These are phyloP conservation scores for Maconellicoccus hirsutus DNA, from an alignment of 1,140 invertebrate species.

Conservation along the genomic window DNA sequence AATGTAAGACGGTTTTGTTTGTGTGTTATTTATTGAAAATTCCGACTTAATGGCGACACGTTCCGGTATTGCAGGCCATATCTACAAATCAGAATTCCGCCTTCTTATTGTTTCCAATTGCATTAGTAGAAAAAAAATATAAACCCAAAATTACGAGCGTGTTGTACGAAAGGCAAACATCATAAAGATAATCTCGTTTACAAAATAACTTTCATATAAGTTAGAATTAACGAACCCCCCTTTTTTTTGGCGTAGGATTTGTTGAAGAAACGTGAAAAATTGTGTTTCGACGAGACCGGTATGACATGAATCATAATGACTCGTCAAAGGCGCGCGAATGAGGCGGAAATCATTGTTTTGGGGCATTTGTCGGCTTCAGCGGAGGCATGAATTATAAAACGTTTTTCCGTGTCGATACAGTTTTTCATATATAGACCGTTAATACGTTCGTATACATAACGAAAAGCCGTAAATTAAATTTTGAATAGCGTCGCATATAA, in stretches of 20 bases:
- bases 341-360: no score
- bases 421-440: background rate
- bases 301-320: no score
- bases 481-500: conserved; percentile 1
- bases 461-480: conserved; percentile 20
- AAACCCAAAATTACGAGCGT: background rate
- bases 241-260: no score
- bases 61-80: background rate
- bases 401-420: conserved; percentile 11
- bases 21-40: background rate
- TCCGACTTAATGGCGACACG: background rate
- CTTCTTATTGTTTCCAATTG: conserved; percentile 1
- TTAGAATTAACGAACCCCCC: background rate
- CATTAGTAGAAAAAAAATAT: background rate
- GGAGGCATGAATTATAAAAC: background rate
- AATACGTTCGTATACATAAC: background rate
- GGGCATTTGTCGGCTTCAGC: no score
- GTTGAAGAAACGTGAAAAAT: no score
- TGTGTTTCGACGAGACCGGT: no score
- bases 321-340: no score
- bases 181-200: background rate
- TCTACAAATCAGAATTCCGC: background rate
- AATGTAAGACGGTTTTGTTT: background rate
- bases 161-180: background rate
- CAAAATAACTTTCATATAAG: background rate